Evolutionary conservation across 1,140 invertebrate species (phyloP), one percentile per base, ranked within the genome.

Genomic region (Saccostrea cuccullata): DNA sequence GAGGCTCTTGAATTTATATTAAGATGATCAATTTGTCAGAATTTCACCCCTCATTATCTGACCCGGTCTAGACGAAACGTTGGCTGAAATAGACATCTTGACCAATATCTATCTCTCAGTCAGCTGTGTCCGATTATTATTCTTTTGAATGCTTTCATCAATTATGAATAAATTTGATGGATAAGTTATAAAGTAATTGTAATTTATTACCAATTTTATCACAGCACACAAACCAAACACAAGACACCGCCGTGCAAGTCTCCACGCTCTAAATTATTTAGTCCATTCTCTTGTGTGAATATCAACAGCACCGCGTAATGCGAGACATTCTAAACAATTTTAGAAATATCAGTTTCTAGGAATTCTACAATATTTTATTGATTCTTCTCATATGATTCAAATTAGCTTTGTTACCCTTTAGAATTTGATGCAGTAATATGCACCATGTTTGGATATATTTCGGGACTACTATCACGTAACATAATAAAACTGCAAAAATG

Each of bases 121-220:
- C 30, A 4, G 55, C 55, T 20, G n/a, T 6, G 13, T 56, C 40
- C 55, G 17, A 30, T 55, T 4, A 55, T 36, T 55, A 55, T 84
- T 84, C 47, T 23, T 55, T 84, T 23, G 77, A 82, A 40, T 82
- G 30, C 9, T 30, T 36, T 12, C 26, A 82, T 36, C 30, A 23
- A 84, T 55, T 84, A 84, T 55, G 82, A 84, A 56, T 56, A 84
- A 55, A 20, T 55, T 47, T 55, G 55, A 84, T 56, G 47, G 55
- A 84, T 55, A 23, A 82, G 11, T 30, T 30, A n/a, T 23, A 11
- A 55, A 17, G 13, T 55, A 26, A 56, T n/a, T 84, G 82, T 36
- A 84, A 23, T 55, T 15, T 36, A n/a, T 23, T 17, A 84, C 82
- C 12, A 84, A 56, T 55, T 56, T 20, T 56, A 84, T 55, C n/a